Evolutionary conservation across 2,888 invertebrate genomes (phyloP).

Genomic region (Lottia scabra): DNA sequence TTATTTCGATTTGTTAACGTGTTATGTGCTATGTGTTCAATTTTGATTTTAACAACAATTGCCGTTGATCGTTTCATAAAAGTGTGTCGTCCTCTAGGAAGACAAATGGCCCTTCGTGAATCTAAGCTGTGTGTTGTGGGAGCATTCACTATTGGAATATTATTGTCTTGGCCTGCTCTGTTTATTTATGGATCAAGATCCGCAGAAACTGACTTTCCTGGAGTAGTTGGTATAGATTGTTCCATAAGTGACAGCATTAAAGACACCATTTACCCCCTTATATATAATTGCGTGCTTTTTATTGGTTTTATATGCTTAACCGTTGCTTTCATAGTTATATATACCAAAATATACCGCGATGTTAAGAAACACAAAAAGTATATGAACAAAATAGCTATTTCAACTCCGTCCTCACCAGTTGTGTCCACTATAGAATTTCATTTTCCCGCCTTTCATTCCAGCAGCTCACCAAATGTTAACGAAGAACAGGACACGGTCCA

Average conservation of each 20-base stretch:
- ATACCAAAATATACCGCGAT: constrained; percentile 39
- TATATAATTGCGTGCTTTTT: constrained; percentile 43
- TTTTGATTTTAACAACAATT: constrained; percentile 47
- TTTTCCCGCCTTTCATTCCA: not conserved
- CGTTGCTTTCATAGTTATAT: constrained; percentile 35
- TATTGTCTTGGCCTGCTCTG: constrained; percentile 47
- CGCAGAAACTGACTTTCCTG: constrained; percentile 33
- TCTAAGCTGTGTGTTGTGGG: constrained; percentile 39
- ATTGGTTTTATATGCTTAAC: constrained; percentile 39
- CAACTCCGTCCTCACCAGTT: not conserved
- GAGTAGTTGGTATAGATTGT: constrained; percentile 48
- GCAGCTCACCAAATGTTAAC: not conserved
- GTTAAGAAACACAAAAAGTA: constrained; percentile 21
- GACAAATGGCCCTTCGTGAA: constrained; percentile 37
- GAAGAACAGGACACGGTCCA: not conserved
- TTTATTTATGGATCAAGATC: constrained; percentile 42
- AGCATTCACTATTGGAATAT: constrained; percentile 34
- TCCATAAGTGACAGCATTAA: constrained; percentile 39
- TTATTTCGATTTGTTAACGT: constrained; percentile 45
- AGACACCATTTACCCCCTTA: constrained; percentile 36
- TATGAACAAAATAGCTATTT: constrained; percentile 8
- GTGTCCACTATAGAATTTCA: not conserved
- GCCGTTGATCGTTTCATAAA: constrained; percentile 51
- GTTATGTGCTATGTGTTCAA: constrained; percentile 48
- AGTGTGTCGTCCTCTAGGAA: constrained; percentile 49